Evolutionary conservation across 2,113 vertebrate genomes (phyloP).

Genomic region (Planiliza haematocheilus): DNA sequence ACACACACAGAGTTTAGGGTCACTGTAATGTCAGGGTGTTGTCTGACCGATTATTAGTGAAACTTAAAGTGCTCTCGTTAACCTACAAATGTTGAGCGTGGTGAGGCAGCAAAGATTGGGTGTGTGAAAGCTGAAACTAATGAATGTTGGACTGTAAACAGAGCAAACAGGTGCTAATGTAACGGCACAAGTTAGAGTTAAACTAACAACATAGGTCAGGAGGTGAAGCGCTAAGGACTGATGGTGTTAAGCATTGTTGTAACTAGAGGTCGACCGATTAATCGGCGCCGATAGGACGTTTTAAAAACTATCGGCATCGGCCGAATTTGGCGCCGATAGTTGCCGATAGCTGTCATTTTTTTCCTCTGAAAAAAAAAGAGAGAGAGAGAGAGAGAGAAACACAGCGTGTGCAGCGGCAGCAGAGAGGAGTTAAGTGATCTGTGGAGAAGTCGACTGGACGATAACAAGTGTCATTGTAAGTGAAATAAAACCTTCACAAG

Average conservation of each 20-base stretch:
- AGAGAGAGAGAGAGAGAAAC: no score
- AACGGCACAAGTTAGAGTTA: neutral
- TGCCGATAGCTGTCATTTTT: no score
- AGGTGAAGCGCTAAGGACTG: neutral
- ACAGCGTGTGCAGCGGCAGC: no score
- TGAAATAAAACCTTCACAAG: no score
- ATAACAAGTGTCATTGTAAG: no score
- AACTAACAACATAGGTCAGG: neutral
- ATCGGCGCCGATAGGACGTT: no score
- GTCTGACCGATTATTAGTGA: slow-evolving; percentile 18
- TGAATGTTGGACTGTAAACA: slow-evolving; percentile 9
- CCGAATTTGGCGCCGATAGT: no score
- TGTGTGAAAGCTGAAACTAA: slow-evolving; percentile 1
- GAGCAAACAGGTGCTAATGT: neutral
- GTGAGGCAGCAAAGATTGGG: slow-evolving; percentile 10
- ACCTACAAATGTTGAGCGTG: neutral
- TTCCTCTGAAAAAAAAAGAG: no score
- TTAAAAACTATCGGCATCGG: no score
- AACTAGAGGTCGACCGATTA: no score
- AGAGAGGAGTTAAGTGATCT: no score
- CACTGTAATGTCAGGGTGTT: slow-evolving; percentile 16
- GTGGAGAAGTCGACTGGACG: no score
- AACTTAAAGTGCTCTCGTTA: neutral
- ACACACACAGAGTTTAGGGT: slow-evolving; percentile 24
- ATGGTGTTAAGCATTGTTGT: neutral